Percentiles rank a stretch among this genome's conserved stretches.
These are phyloP conservation scores for Drosophila ambigua DNA, from an alignment of 1,140 invertebrate genomes.

Conservation along the genomic window DNA sequence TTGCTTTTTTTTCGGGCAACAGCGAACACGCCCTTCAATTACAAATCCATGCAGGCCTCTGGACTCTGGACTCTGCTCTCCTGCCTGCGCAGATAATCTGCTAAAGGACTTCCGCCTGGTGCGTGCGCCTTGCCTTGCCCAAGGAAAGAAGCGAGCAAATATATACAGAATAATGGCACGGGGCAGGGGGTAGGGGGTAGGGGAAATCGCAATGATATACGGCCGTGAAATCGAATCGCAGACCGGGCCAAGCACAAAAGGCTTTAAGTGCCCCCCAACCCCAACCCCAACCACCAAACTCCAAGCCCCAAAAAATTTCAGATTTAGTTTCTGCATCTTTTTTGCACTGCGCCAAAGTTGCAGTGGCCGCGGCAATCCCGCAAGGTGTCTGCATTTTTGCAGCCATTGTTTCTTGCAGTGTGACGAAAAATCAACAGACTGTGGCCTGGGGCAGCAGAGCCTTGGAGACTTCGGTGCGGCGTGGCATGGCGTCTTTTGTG, in stretches of 20 bases:
- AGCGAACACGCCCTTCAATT: constrained; percentile 82
- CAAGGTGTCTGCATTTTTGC: too few species aligned
- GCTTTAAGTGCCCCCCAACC: constrained; percentile 59
- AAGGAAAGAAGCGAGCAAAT: constrained; percentile 34
- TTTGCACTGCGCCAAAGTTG: constrained; percentile 1
- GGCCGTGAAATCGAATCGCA: constrained; percentile 72
- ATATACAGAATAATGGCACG: constrained; percentile 10
- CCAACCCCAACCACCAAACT: constrained; percentile 1
- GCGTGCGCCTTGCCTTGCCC: constrained; percentile 63
- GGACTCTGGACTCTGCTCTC: constrained; percentile 15
- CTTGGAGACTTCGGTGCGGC: constrained; percentile 29
- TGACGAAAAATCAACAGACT: constrained; percentile 76
- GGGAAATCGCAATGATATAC: constrained; percentile 79
- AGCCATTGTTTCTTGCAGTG: constrained; percentile 22
- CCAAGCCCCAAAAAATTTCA: constrained; percentile 8
- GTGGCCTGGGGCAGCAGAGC: constrained; percentile 28
- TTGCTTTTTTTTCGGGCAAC: constrained; percentile 23
- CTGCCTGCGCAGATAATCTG: constrained; percentile 75
- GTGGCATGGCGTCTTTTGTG: constrained; percentile 24
- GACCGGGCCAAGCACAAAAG: constrained; percentile 37
- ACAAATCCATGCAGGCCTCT: constrained; percentile 67
- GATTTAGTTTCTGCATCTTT: constrained; percentile 6
- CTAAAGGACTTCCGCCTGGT: constrained; percentile 81
- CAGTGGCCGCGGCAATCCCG: too few species aligned
- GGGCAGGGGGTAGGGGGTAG: not conserved